Conservation (phyloP, 2,797 vertebrate genomes). For the Myotis findleyi region DNA sequence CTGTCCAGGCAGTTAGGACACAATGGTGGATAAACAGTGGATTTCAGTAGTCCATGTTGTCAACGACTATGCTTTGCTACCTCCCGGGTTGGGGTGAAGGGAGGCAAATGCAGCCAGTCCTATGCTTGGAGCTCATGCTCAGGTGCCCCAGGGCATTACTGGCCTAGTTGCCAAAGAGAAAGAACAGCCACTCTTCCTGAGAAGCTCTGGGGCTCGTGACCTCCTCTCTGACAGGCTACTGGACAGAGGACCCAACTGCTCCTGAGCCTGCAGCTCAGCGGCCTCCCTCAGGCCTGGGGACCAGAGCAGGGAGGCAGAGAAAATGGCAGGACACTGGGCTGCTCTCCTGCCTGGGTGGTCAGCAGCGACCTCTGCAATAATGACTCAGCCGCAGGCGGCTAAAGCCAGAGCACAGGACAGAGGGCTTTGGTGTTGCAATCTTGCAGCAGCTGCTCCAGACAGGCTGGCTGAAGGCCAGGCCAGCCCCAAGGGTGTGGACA, state of each 20-base stretch:
- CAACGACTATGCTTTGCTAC: background rate
- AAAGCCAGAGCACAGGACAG: background rate
- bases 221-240: background rate
- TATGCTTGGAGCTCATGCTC: background rate
- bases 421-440: background rate
- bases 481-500: background rate
- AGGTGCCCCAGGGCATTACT: background rate
- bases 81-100: background rate
- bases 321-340: background rate
- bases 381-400: background rate
- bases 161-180: background rate
- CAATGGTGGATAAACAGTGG: background rate
- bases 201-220: background rate
- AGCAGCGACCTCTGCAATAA: background rate
- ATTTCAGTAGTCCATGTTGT: background rate
- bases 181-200: background rate
- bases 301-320: background rate
- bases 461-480: slow-evolving; percentile 7
- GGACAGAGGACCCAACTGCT: slow-evolving; percentile 16
- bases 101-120: background rate
- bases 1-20: background rate
- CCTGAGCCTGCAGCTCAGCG: slow-evolving; percentile 68
- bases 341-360: background rate
- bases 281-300: slow-evolving; percentile 29
- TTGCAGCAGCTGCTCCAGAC: background rate